Base-by-base conservation (phyloP, 2,888 invertebrate genomes). In the Scelioninae gen. 1 region DNA sequence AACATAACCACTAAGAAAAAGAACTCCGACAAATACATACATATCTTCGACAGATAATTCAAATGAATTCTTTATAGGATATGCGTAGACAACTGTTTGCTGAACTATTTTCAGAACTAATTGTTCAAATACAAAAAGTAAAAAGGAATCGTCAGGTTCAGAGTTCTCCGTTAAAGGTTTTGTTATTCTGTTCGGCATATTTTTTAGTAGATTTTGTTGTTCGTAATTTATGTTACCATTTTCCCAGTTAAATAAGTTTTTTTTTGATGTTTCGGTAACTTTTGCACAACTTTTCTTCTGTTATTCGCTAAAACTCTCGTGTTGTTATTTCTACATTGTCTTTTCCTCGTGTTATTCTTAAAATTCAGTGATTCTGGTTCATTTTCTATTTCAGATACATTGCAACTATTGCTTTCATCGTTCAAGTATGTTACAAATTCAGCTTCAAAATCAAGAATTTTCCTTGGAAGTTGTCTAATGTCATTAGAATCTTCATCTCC, bases 401-500 rank as follows among this genome's bases (percentile, higher is more conserved):
- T 15, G n/a, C 13, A n/a, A 32, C 55, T 31, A 13, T 55, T 15
- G 34, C 34, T 55, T 9, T 55, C 55, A 34, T 55, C 34, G 29
- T 13, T 29, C 1, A n/a, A n/a, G n/a, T 29, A 34, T 13, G 31
- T 55, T 55, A 55, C 55, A 55, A 34, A 55, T 55, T 32, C 34
- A 34, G 34, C 32, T 55, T 34, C 31, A 34, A 2, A n/a, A 13
- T 55, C 13, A 8, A 55, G 11, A 34, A 55, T 55, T 55, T n/a
- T 7, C 9, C 29, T 2, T 7, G 32, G 15, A 32, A 55, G 11
- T 5, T 34, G 23, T 1, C 10, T 10, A 32, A 55, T 34, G 31
- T 55, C 55, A 55, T 55, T 55, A 13, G 55, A 55, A 55, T 55
- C 55, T 34, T 55, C 55, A 7, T 55, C 55, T 55, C 55, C 55